A percentile compares a stretch with the other conserved stretches of the same genome.
Evolutionary conservation across 1,140 invertebrate genomes (phyloP).

Genomic region (Araneus ventricosus): DNA sequence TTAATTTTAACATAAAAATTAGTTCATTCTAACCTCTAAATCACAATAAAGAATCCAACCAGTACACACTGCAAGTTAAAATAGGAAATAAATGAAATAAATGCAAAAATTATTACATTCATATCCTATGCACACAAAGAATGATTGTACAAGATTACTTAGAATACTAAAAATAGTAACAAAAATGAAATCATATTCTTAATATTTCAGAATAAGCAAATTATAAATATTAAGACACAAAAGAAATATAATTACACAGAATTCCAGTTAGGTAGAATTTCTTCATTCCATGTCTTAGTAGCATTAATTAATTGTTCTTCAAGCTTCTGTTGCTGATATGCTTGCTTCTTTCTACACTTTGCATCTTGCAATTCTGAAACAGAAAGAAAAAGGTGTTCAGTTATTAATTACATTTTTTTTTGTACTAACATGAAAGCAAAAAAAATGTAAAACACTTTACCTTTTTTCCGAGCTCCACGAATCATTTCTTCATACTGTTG

Average conservation of each 20-base stretch:
- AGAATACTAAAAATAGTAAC: background rate
- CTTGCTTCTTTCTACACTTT: conserved; percentile 85
- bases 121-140: too few relatives aligned
- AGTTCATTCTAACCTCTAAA: too few relatives aligned
- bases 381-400: background rate
- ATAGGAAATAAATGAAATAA: background rate
- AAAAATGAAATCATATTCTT: background rate
- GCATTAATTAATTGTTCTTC: conserved; percentile 88
- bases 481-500: conserved; percentile 90
- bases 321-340: conserved; percentile 86
- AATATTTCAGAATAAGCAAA: background rate
- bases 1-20: too few relatives aligned
- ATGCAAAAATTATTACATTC: too few relatives aligned
- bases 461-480: conserved; percentile 86
- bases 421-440: too few relatives aligned
- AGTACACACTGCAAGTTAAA: too few relatives aligned
- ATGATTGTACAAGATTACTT: background rate
- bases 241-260: conserved; percentile 82
- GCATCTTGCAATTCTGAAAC: conserved; percentile 84
- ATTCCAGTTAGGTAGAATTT: conserved; percentile 90
- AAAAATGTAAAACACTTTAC: conserved; percentile 76
- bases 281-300: conserved; percentile 86
- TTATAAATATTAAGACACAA: background rate
- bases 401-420: too few relatives aligned
- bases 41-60: too few relatives aligned